Conservation (phyloP, 2,113 vertebrate genomes). For the Eublepharis macularius region DNA sequence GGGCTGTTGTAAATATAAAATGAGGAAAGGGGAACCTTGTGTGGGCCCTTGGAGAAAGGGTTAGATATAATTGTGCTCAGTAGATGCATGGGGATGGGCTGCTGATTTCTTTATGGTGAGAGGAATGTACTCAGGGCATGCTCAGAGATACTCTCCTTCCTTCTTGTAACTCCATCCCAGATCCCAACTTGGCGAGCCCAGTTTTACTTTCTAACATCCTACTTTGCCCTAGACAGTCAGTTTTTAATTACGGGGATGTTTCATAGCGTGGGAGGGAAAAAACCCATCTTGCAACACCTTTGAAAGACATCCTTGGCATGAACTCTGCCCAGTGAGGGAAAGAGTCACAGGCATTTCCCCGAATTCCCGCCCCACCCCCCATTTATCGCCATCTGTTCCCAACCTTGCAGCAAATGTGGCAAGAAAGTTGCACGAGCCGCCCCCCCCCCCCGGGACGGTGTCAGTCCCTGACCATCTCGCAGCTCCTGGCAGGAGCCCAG, state of each 20-base stretch:
- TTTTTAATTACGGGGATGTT: background rate
- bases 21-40: no score
- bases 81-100: background rate
- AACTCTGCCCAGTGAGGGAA: background rate
- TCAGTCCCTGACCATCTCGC: background rate
- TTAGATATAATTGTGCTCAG: no score
- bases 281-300: background rate
- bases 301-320: background rate
- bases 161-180: background rate
- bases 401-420: background rate
- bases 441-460: background rate
- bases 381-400: background rate
- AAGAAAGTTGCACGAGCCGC: background rate
- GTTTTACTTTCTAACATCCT: background rate
- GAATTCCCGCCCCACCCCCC: background rate
- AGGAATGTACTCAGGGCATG: background rate
- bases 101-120: no score
- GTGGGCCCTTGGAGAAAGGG: no score
- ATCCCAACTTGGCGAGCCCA: background rate
- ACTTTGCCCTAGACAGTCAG: background rate
- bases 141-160: background rate
- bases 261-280: background rate
- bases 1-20: no score
- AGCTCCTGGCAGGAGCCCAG: background rate
- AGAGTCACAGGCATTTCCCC: background rate